phyloP scores from a whole-genome alignment of 2,113 vertebrate genomes.

The Gallinago paraguaiae region DNA sequence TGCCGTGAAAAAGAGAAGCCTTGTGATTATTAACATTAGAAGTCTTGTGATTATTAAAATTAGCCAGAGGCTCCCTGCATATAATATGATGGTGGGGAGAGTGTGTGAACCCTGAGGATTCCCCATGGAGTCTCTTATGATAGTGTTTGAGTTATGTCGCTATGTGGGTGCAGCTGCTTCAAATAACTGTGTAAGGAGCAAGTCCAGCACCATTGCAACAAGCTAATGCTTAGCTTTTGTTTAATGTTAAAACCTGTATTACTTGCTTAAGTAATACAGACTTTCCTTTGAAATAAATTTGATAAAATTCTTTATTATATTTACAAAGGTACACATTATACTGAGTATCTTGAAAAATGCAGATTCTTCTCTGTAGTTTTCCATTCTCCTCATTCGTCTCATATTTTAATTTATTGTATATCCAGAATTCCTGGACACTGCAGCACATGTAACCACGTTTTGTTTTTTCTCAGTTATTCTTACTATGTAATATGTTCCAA shows the following conservation, averaged over 20 bases:
- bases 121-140: not conserved
- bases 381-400: not conserved
- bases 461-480: not conserved
- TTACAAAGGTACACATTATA: not conserved
- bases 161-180: not conserved
- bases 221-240: conserved; percentile 19
- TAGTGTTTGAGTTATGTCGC: not conserved
- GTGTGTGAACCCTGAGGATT: not conserved
- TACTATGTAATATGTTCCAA: not conserved
- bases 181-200: not conserved
- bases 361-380: not conserved
- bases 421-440: not conserved
- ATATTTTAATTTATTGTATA: not conserved
- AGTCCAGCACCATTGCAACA: not conserved
- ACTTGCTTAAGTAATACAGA: not conserved
- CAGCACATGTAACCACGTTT: not conserved
- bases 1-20: not conserved
- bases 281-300: not conserved
- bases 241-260: not conserved
- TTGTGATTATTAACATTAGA: not conserved
- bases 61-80: not conserved
- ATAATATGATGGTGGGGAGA: not conserved
- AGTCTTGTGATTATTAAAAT: not conserved
- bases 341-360: not conserved
- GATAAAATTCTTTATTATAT: not conserved